Evolutionary conservation across 2,113 vertebrate genomes (phyloP).

Genomic region (Silurus asotus): DNA sequence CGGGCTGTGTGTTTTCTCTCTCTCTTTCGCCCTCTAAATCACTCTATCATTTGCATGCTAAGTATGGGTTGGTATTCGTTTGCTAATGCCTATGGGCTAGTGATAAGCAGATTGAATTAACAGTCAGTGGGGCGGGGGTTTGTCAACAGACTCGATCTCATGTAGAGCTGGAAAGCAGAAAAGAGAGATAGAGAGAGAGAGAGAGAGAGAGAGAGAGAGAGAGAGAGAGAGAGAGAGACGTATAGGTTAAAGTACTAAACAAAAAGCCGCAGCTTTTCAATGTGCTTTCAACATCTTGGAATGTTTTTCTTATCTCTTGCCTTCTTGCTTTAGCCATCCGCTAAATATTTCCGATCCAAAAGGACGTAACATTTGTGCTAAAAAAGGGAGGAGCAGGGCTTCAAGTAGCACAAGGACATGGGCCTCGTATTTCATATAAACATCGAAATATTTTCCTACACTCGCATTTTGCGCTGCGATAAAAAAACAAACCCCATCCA

Average conservation of each 20-base stretch:
- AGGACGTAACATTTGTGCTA: constrained; percentile 12
- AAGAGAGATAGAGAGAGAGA: background rate
- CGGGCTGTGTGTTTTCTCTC: constrained; percentile 26
- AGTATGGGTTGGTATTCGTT: constrained; percentile 54
- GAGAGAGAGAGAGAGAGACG: background rate
- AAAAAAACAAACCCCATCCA: constrained; percentile 16
- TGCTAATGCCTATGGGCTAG: constrained; percentile 51
- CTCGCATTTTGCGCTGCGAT: constrained; percentile 4
- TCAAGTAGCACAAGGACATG: background rate
- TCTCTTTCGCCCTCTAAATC: constrained; percentile 47
- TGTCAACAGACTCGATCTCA: constrained; percentile 42
- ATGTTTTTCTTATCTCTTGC: constrained; percentile 8
- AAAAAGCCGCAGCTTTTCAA: constrained; percentile 21
- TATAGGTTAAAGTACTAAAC: constrained; percentile 6
- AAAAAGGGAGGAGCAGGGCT: constrained; percentile 26
- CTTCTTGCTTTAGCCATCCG: background rate
- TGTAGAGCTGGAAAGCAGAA: constrained; percentile 4
- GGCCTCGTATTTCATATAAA: background rate
- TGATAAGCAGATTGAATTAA: constrained; percentile 57
- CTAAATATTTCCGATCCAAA: background rate
- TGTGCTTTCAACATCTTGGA: background rate
- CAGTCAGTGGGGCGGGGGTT: constrained; percentile 37
- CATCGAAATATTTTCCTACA: constrained; percentile 28
- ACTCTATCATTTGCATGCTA: constrained; percentile 55
- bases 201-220: background rate